A percentile compares a stretch with the other conserved stretches of the same genome.
Conservation (phyloP, 2,888 invertebrate genomes). For the Mayetiola destructor region DNA sequence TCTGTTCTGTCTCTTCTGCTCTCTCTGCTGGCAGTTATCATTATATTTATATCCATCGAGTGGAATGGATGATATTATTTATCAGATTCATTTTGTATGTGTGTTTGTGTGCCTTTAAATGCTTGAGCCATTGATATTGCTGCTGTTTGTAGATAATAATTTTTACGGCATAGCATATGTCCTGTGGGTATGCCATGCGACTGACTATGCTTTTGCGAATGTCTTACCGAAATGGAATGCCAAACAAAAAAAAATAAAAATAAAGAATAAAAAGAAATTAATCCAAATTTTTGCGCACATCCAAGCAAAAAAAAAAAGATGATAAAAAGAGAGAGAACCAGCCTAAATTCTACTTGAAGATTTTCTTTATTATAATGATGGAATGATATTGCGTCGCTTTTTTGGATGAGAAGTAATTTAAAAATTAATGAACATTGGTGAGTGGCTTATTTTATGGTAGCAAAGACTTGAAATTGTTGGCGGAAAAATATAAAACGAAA, state of each 20-base stretch:
- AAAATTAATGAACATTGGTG: too few species aligned
- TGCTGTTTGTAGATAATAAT: neutral
- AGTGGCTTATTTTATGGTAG: too few species aligned
- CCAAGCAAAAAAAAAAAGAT: neutral
- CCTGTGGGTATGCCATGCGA: constrained; percentile 5
- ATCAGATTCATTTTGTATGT: neutral
- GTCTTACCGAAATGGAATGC: too few species aligned
- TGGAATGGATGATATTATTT: neutral
- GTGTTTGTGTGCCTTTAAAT: too few species aligned
- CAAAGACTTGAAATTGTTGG: too few species aligned
- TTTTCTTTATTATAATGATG: too few species aligned
- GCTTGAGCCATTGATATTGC: neutral
- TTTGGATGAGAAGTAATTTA: too few species aligned
- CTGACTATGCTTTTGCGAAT: constrained; percentile 2
- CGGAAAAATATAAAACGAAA: too few species aligned
- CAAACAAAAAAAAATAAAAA: constrained; percentile 1
- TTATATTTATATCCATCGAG: too few species aligned
- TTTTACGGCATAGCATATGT: neutral
- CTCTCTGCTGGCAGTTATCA: neutral
- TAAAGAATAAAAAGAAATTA: constrained; percentile 1
- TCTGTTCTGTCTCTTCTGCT: neutral
- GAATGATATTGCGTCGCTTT: too few species aligned
- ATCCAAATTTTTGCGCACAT: neutral
- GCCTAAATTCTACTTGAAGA: too few species aligned
- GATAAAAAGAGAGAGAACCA: neutral